Conservation (phyloP, 1,140 invertebrate species). For the Colletes latitarsis region DNA sequence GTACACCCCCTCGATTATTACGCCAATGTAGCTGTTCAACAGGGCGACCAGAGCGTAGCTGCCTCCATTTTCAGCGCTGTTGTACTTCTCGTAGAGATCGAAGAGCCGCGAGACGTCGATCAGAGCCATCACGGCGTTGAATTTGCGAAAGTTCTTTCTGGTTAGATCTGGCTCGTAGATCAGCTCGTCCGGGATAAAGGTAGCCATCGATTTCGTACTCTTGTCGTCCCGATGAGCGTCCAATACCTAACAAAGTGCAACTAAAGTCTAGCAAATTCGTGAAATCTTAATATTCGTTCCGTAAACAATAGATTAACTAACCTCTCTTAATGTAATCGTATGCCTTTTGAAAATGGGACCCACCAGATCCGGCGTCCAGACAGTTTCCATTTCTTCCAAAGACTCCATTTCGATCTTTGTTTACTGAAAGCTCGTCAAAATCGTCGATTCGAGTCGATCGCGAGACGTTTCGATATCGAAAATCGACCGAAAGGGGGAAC, state of each 20-base stretch:
- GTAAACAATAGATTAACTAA: conserved; percentile 28
- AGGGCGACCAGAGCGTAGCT: conserved; percentile 60
- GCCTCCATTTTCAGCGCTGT: conserved; percentile 60
- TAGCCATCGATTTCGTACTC: conserved; percentile 50
- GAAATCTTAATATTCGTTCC: neutral
- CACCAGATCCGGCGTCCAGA: conserved; percentile 60
- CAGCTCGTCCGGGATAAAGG: conserved; percentile 67
- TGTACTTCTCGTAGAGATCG: conserved; percentile 59
- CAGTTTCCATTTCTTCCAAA: neutral
- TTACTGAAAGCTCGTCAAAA: too few relatives aligned
- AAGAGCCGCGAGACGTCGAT: conserved; percentile 55
- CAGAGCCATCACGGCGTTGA: conserved; percentile 49
- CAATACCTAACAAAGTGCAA: conserved; percentile 40
- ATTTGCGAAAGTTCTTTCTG: conserved; percentile 35
- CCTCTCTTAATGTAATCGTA: conserved; percentile 58
- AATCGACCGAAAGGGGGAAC: too few relatives aligned
- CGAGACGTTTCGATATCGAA: neutral
- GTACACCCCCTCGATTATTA: conserved; percentile 68
- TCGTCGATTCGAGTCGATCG: too few relatives aligned
- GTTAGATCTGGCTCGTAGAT: conserved; percentile 52
- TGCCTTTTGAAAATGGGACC: conserved; percentile 61
- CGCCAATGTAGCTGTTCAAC: conserved; percentile 64
- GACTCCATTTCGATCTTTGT: neutral
- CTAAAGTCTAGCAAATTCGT: neutral
- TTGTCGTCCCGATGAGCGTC: conserved; percentile 31